Evolutionary conservation across 2,797 vertebrate species (phyloP), one percentile per base, ranked within the genome.

Genomic region (Brachymystax lenok): DNA sequence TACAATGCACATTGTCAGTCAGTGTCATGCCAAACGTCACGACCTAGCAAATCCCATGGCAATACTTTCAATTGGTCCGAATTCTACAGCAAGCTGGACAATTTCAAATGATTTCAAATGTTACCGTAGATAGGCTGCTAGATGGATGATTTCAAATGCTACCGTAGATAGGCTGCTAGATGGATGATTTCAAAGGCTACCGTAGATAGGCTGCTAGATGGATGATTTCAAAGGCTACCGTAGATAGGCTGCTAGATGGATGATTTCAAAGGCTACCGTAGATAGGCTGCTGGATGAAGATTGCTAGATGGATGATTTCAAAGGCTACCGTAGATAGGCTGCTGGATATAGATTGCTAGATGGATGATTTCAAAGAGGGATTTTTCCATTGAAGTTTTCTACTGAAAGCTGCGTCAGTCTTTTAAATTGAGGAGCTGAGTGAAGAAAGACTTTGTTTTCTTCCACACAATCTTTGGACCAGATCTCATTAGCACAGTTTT

Each of bases 371-470:
- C 68, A 77, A 74, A 76, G 63, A 71, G 28, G 21, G 52, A 61
- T 50, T 76, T 40, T 63, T 16, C 24, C 68, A 61, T 24, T 35
- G 52, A 56, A 78, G 74, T 51, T 56, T 59, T 73, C 73, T 50
- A 17, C 33, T 33, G 27, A 21, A 50, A 24, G 14, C 5, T 59
- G 52, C 51, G 16, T 64, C 35, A 74, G 56, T 78, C 59, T 69
- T 52, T 70, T 77, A 74, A 76, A 75, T 72, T 82, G 73, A 80
- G 73, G 78, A 79, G 73, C 69, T 40, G 54, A n/a, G 50, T 64
- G 59, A 74, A 21, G 64, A 73, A 63, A 69, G 71, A 61, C 50
- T 77, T 27, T 78, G 67, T 80, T 80, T 56, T 74, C 28, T 35
- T 69, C 71, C 50, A 46, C 13, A 6, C 27, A 35, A 68, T 75